Evolutionary conservation across 1,140 invertebrate genomes (phyloP).

Genomic region (Drosophila repleta): DNA sequence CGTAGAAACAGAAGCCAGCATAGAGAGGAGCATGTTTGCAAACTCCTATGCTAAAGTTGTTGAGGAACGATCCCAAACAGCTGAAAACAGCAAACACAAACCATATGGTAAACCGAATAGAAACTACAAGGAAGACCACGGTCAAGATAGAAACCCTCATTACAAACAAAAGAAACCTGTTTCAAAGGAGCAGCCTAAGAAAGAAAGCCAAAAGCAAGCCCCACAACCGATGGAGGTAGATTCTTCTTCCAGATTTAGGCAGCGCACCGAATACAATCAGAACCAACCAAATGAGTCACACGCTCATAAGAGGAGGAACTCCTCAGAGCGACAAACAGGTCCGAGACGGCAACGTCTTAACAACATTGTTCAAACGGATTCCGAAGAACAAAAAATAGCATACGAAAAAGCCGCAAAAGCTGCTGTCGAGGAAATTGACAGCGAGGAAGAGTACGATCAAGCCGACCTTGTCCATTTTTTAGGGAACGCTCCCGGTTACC

Average conservation of each 20-base stretch:
- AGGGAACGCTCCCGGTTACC: neutral
- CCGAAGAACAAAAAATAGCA: neutral
- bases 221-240: conserved; percentile 10
- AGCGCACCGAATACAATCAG: conserved; percentile 4
- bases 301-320: conserved; percentile 5
- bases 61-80: neutral
- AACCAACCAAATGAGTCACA: conserved; percentile 6
- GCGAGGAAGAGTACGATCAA: neutral
- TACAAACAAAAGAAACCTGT: too few relatives aligned
- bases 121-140: neutral
- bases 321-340: conserved; percentile 7
- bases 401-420: neutral
- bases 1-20: too few relatives aligned
- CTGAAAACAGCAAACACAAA: neutral
- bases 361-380: neutral
- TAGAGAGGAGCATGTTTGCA: too few relatives aligned
- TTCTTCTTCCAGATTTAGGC: conserved; percentile 12
- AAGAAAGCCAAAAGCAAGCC: neutral
- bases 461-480: neutral
- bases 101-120: neutral
- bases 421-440: neutral
- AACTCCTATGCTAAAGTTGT: neutral
- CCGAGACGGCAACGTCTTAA: conserved; percentile 3
- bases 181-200: neutral
- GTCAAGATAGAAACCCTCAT: neutral